phyloP scores from a whole-genome alignment of 2,113 vertebrate species.

The Psilopogon haemacephalus region DNA sequence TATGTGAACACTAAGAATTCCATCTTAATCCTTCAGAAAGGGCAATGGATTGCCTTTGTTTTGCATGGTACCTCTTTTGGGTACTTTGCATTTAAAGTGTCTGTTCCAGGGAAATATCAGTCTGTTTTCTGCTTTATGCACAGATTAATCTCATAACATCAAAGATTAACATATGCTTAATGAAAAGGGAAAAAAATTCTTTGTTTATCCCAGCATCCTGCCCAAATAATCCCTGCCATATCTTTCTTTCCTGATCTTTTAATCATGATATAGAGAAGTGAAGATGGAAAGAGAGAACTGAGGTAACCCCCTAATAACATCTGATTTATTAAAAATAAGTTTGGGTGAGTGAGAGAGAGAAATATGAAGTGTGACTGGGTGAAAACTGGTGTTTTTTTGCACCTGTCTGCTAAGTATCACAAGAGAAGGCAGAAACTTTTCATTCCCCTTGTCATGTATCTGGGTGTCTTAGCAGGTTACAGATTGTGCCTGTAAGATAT shows the following conservation, averaged over 20 bases:
- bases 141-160: constrained; percentile 4
- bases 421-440: not conserved
- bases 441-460: not conserved
- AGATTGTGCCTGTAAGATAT: not conserved
- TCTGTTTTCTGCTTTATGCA: constrained; percentile 12
- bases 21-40: not conserved
- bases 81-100: constrained; percentile 3
- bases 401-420: not conserved
- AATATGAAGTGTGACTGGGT: not conserved
- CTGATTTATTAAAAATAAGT: not conserved
- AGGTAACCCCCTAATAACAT: not conserved
- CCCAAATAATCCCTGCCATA: not conserved
- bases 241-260: not conserved
- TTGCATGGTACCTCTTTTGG: not conserved
- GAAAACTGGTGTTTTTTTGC: not conserved
- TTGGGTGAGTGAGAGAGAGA: not conserved
- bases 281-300: not conserved
- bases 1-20: not conserved
- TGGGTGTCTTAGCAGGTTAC: not conserved
- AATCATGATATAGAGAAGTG: not conserved
- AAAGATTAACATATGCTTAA: constrained; percentile 19
- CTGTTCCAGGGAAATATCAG: constrained; percentile 28
- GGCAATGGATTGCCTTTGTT: not conserved
- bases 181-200: not conserved
- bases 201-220: not conserved